Base-by-base conservation (phyloP, 2,113 vertebrate species). In the Dicerorhinus sumatrensis region DNA sequence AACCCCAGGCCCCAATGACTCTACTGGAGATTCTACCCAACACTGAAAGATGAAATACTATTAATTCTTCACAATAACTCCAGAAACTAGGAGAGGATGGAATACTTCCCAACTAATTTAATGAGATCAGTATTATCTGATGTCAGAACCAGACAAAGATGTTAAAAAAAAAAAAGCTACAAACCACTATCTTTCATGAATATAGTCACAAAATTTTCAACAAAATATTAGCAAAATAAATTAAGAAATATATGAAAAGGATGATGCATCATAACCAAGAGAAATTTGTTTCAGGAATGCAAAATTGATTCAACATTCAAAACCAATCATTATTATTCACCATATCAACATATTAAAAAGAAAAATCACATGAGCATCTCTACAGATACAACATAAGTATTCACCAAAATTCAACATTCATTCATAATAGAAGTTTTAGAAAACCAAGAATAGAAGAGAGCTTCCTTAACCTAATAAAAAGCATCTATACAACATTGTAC, bases 381-480 rank as follows among this genome's bases (percentile, higher is more conserved):
- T 67, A 56, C 9, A 86, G 25, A 33, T 36, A 27, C 12, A 82
- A 73, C 10, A 21, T 63, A 96, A 70, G 23, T 46, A 58, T 48
- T 86, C 76, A n/a, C 80, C 46, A 90, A 93, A 91, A 58, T 62
- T 87, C 21, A 82, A 76, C 60, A 91, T 56, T 25, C 25, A 87
- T 87, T 90, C 67, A 79, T 29, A 73, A 75, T 29, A 92, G 84
- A 93, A 93, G 42, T 73, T 36, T 87, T 42, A 95, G 56, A 92
- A 92, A 92, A 79, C 23, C 13, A 93, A 58, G 9, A 72, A 80
- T 23, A 65, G 62, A 91, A 87, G 18, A 86, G 18, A 63, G 31
- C 14, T 60, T 94, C 67, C 79, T 91, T n/a, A 65, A 36, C 20
- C 31, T 88, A 62, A 79, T 48, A 73, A 58, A 92, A 48, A 42